phyloP scores from a whole-genome alignment of 2,797 vertebrate genomes.

The Poeciliopsis presidionis region DNA sequence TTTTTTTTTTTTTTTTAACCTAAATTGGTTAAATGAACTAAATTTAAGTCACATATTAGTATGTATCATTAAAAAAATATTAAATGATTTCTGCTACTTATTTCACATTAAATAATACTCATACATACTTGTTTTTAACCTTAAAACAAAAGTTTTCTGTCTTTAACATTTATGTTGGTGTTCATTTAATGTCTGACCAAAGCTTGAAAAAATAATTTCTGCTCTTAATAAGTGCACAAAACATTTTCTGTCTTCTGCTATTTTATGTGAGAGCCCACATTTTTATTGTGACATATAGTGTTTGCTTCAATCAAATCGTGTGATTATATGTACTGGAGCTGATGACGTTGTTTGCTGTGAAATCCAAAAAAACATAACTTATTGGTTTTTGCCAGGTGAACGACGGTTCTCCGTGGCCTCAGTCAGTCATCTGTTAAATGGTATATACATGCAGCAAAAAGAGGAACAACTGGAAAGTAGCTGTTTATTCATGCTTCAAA shows the following conservation, averaged over 20 bases:
- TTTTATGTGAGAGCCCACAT: constrained; percentile 35
- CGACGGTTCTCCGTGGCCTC: constrained; percentile 33
- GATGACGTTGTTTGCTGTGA: constrained; percentile 67
- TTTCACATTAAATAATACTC: constrained; percentile 27
- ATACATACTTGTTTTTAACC: background rate
- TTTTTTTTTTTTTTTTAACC: constrained; percentile 9
- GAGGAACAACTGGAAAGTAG: constrained; percentile 36
- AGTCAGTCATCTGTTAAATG: constrained; percentile 31
- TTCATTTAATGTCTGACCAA: constrained; percentile 18
- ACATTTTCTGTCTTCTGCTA: constrained; percentile 23
- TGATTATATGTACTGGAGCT: constrained; percentile 5
- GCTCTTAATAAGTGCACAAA: background rate
- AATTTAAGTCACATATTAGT: constrained; percentile 26
- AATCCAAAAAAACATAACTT: constrained; percentile 50
- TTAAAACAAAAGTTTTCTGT: constrained; percentile 10
- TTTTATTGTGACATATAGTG: constrained; percentile 33
- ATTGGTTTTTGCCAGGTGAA: constrained; percentile 40
- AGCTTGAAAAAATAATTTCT: constrained; percentile 10
- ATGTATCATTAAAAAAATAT: constrained; percentile 23
- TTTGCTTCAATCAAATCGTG: constrained; percentile 38
- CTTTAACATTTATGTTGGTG: constrained; percentile 4
- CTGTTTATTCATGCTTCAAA: constrained; percentile 53
- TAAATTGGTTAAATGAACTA: constrained; percentile 26
- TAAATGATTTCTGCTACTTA: constrained; percentile 53
- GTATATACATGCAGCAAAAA: constrained; percentile 24